These are phyloP conservation scores for Wasmannia auropunctata DNA, from an alignment of 1,140 invertebrate genomes.

Conservation along the genomic window DNA sequence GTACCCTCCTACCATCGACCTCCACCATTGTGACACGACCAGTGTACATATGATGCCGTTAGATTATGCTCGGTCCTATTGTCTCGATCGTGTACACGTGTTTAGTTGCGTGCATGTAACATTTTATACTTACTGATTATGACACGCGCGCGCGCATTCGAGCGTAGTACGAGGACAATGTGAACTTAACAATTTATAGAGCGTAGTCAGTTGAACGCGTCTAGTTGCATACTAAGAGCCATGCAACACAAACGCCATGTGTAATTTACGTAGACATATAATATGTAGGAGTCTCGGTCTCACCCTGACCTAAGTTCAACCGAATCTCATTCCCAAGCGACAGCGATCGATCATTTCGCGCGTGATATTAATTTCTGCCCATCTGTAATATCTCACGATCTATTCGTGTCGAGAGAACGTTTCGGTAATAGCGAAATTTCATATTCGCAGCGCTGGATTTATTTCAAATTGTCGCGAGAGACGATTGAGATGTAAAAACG, in stretches of 20 bases:
- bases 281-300: not conserved
- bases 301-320: not conserved
- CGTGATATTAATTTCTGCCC: constrained; percentile 13
- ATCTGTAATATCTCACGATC: not conserved
- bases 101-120: not conserved
- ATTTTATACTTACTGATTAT: constrained; percentile 20
- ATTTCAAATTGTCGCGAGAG: not conserved
- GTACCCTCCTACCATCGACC: not conserved
- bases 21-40: constrained; percentile 34
- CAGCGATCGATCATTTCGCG: not conserved
- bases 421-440: not conserved
- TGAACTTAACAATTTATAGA: not conserved
- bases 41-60: constrained; percentile 27
- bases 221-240: not conserved
- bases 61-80: constrained; percentile 50
- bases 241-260: not conserved
- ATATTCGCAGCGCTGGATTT: not conserved
- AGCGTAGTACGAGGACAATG: not conserved
- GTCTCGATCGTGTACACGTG: not conserved
- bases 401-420: not conserved
- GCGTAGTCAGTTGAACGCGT: not conserved
- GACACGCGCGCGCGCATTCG: not conserved
- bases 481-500: not conserved
- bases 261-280: not conserved
- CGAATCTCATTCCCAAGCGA: not conserved